These are phyloP conservation scores for Papilio polyxenes DNA, from an alignment of 1,140 invertebrate genomes.

Conservation along the genomic window DNA sequence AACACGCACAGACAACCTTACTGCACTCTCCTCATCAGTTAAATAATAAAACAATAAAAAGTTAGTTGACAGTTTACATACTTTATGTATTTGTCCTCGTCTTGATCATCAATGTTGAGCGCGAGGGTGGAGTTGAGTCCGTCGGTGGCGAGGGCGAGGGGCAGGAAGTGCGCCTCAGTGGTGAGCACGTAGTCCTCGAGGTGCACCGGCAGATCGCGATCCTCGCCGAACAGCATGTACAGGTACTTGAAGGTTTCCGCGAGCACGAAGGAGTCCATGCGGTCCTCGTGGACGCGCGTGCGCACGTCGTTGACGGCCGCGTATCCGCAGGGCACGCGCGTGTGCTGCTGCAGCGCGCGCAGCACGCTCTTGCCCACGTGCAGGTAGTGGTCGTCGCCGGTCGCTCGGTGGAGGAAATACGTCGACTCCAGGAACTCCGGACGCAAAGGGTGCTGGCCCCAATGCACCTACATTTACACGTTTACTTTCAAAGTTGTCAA, in stretches of 20 bases:
- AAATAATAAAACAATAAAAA: no score
- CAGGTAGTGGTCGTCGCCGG: conserved; percentile 96
- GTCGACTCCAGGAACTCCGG: conserved; percentile 99
- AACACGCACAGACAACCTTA: background rate
- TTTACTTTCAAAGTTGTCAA: no score
- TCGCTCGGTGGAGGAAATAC: conserved; percentile 97
- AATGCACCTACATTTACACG: conserved; percentile 88
- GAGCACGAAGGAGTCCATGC: conserved; percentile 99
- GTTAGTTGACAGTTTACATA: conserved; percentile 56
- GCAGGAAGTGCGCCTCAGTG: conserved; percentile 97
- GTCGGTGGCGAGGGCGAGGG: conserved; percentile 86
- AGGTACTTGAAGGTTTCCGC: conserved; percentile 99
- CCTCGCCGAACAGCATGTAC: conserved; percentile 95
- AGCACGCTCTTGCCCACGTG: conserved; percentile 95
- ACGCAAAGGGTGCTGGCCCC: conserved; percentile 97
- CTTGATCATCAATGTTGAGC: conserved; percentile 66
- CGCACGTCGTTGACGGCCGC: conserved; percentile 98
- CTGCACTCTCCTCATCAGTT: no score
- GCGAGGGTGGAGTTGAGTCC: conserved; percentile 58
- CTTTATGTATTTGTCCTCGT: conserved; percentile 84
- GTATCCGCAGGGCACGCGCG: conserved; percentile 97
- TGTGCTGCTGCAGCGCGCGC: conserved; percentile 94
- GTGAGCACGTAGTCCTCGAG: conserved; percentile 98
- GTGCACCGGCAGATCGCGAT: conserved; percentile 92
- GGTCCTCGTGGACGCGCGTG: conserved; percentile 93